phyloP scores from a whole-genome alignment of 2,888 invertebrate species.

The Archips xylosteana region DNA sequence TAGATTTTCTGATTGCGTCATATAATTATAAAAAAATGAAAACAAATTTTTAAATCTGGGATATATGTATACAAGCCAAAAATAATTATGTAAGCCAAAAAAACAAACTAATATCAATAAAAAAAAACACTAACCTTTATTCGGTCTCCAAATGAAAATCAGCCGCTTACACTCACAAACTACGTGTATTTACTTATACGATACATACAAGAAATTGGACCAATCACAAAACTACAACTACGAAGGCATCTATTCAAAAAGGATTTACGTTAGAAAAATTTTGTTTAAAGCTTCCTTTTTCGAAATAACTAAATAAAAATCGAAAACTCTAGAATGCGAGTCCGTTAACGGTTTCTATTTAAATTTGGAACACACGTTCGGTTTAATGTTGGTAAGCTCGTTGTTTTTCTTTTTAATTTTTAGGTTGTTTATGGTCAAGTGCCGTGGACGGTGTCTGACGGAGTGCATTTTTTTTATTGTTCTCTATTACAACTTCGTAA shows the following conservation, averaged over 20 bases:
- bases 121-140: conserved; percentile 58
- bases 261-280: conserved; percentile 49
- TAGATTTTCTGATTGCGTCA: too few relatives aligned
- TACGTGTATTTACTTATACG: conserved; percentile 51
- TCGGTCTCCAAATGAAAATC: conserved; percentile 51
- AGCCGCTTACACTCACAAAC: conserved; percentile 54
- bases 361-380: conserved; percentile 64
- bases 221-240: conserved; percentile 69
- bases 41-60: neutral
- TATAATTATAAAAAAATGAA: neutral
- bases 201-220: conserved; percentile 67
- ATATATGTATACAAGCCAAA: too few relatives aligned
- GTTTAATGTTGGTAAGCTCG: conserved; percentile 68
- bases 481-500: conserved; percentile 49
- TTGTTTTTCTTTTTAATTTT: conserved; percentile 73
- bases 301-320: conserved; percentile 43
- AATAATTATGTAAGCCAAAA: too few relatives aligned
- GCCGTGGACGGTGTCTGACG: conserved; percentile 69
- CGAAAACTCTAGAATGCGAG: conserved; percentile 37
- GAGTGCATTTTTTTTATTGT: conserved; percentile 64
- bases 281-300: conserved; percentile 57
- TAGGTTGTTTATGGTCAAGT: conserved; percentile 59
- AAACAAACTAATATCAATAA: neutral
- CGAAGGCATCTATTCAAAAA: conserved; percentile 76
- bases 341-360: conserved; percentile 45